These are phyloP conservation scores for Pristionchus entomophagus DNA, from an alignment of 2,888 invertebrate species.

Conservation along the genomic window DNA sequence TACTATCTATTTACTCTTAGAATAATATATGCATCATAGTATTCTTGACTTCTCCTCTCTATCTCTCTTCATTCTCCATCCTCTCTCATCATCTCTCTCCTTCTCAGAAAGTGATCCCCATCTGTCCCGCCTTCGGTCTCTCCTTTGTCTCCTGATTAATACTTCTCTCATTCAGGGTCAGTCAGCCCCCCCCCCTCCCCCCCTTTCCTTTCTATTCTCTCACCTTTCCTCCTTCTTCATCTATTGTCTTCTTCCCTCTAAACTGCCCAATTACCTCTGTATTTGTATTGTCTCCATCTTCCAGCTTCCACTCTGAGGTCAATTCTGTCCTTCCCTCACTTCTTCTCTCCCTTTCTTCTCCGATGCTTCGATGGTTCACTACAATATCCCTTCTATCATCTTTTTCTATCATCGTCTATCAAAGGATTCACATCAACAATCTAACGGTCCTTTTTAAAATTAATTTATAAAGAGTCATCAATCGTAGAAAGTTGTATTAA, in stretches of 20 bases:
- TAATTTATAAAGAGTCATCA: neutral
- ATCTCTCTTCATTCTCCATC: slow-evolving; percentile 9
- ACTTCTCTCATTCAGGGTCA: slow-evolving; percentile 2
- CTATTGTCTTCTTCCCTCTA: neutral
- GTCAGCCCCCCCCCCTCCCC: neutral
- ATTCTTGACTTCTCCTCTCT: neutral
- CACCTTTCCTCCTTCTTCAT: neutral
- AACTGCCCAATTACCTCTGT: neutral
- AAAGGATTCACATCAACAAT: neutral
- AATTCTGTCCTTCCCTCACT: neutral
- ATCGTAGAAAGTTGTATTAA: neutral
- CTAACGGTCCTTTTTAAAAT: neutral
- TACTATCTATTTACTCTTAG: slow-evolving; percentile 16
- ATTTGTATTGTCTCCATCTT: neutral
- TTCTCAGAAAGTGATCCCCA: too few relatives aligned
- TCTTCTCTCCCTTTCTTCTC: neutral
- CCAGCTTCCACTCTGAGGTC: neutral
- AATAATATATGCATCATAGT: neutral
- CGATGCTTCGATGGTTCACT: neutral
- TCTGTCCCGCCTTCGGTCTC: neutral
- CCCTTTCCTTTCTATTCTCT: neutral
- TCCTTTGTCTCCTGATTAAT: slow-evolving; percentile 8
- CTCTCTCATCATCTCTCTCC: neutral
- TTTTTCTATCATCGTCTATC: neutral
- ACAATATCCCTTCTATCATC: neutral